Evolutionary conservation across 2,797 vertebrate species (phyloP).

Genomic region (Halcyon chelicuti): DNA sequence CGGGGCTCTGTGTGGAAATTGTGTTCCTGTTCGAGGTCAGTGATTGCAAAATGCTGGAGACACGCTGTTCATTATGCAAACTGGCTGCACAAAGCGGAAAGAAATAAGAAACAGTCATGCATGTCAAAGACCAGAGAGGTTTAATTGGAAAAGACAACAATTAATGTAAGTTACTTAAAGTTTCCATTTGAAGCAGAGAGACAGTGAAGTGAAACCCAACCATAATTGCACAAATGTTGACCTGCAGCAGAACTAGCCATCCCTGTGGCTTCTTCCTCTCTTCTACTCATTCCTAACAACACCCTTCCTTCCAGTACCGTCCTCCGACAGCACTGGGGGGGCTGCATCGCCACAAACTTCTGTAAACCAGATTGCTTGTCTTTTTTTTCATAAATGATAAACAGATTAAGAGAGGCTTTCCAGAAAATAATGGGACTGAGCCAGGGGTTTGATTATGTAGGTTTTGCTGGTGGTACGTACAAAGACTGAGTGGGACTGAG

Average conservation of each 20-base stretch:
- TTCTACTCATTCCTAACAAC: not conserved
- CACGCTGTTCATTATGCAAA: not conserved
- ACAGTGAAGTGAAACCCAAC: not conserved
- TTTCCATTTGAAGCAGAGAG: slow-evolving; percentile 9
- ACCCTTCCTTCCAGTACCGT: not conserved
- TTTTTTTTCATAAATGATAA: not conserved
- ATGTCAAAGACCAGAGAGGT: slow-evolving; percentile 7
- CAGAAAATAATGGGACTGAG: not conserved
- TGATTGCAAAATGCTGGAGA: not conserved
- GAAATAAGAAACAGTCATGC: slow-evolving; percentile 17
- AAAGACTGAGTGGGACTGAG: not conserved
- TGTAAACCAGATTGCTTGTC: not conserved
- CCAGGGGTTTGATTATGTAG: not conserved
- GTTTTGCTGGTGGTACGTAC: not conserved
- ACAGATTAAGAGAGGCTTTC: not conserved
- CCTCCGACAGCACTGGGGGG: not conserved
- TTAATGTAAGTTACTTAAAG: slow-evolving; percentile 27
- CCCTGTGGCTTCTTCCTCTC: not conserved
- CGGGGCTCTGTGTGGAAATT: not conserved
- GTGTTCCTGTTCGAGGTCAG: not conserved
- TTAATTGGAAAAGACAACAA: slow-evolving; percentile 50
- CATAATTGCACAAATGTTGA: not conserved
- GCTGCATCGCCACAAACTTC: not conserved
- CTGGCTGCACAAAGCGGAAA: not conserved
- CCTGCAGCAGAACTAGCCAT: not conserved